These are phyloP conservation scores for Blera fallax DNA, from an alignment of 2,888 invertebrate species.

Conservation along the genomic window DNA sequence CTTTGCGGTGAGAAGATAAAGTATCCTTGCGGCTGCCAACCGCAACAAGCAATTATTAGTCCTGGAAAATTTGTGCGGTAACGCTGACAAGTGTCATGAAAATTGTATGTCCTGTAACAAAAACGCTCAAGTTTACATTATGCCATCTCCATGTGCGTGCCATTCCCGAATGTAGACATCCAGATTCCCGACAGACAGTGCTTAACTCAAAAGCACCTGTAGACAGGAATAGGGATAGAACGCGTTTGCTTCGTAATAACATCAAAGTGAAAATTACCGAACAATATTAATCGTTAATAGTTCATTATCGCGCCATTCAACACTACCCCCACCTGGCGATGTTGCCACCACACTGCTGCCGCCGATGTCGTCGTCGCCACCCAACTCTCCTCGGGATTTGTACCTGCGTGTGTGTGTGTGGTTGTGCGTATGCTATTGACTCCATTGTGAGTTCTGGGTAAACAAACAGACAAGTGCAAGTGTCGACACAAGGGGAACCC, in stretches of 20 bases:
- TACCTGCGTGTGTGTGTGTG: not conserved
- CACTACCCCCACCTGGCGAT: slow-evolving; percentile 29
- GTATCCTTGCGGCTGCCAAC: slow-evolving; percentile 23
- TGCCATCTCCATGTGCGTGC: not conserved
- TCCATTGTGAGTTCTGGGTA: slow-evolving; percentile 43
- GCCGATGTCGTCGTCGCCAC: slow-evolving; percentile 56
- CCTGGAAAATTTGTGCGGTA: slow-evolving; percentile 13
- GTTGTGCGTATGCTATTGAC: slow-evolving; percentile 8
- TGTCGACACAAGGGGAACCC: slow-evolving; percentile 44
- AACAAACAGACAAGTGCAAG: slow-evolving; percentile 54
- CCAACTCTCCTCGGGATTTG: slow-evolving; percentile 10
- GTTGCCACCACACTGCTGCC: slow-evolving; percentile 31
- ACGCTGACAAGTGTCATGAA: slow-evolving; percentile 12
- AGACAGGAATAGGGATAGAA: not conserved
- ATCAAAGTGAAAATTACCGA: slow-evolving; percentile 75
- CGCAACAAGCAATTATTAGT: slow-evolving; percentile 51
- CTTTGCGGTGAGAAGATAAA: slow-evolving; percentile 45
- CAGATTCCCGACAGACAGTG: not conserved
- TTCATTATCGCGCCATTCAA: slow-evolving; percentile 73
- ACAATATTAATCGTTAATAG: slow-evolving; percentile 75
- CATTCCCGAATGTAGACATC: not conserved
- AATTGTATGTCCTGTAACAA: not conserved
- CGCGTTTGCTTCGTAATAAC: slow-evolving; percentile 62
- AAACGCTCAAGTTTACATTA: not conserved
- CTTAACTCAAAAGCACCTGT: not conserved